A percentile compares a stretch with the other conserved stretches of the same genome.
Conservation (phyloP, 2,113 vertebrate species). For the Microtus montanus region DNA sequence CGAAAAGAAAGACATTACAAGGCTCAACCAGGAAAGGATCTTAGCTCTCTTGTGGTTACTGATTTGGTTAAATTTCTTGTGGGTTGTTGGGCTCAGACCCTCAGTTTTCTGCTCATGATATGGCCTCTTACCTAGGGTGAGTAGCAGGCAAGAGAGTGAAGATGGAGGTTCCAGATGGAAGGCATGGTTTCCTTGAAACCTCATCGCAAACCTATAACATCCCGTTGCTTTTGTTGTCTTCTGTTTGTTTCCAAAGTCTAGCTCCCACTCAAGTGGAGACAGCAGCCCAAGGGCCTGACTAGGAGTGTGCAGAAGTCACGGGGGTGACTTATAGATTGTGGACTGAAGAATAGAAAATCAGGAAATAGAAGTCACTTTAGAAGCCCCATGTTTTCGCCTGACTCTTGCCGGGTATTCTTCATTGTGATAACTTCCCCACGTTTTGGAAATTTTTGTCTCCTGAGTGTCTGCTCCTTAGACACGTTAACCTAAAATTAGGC, state of each 20-base stretch:
- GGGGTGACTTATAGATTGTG: background rate
- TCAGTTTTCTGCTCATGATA: background rate
- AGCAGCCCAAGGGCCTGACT: background rate
- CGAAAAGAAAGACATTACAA: background rate
- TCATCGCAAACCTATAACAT: background rate
- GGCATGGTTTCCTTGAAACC: background rate
- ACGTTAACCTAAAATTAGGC: background rate
- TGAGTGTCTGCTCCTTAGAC: background rate
- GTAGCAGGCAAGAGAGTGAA: background rate
- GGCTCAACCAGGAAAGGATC: background rate
- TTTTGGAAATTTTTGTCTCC: background rate
- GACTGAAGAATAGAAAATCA: background rate
- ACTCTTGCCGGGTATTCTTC: background rate
- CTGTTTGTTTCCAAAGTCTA: background rate
- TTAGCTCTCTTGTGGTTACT: background rate
- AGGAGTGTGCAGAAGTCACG: background rate
- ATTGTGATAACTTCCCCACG: background rate
- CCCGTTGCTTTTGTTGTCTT: background rate
- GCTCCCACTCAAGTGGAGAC: background rate
- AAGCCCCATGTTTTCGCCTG: background rate
- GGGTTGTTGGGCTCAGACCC: background rate
- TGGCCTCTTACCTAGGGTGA: background rate
- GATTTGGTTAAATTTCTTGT: background rate
- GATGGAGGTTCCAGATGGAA: accelerated
- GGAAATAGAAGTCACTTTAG: background rate